These are phyloP conservation scores for Leuciscus idus DNA, from an alignment of 2,113 vertebrate species.

Conservation along the genomic window DNA sequence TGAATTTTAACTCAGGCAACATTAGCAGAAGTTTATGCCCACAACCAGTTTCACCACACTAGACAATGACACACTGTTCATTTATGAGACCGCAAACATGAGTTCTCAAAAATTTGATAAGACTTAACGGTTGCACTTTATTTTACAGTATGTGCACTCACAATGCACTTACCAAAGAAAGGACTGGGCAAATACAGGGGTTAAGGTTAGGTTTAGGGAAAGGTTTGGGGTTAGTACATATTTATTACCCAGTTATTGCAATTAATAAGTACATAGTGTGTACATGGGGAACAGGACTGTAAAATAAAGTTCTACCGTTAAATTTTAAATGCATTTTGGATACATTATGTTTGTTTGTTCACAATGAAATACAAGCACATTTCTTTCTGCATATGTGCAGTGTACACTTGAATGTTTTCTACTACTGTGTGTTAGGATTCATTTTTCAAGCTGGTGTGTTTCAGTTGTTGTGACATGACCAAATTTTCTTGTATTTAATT, in stretches of 20 bases:
- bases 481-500: background rate
- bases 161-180: no score
- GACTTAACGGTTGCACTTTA: no score
- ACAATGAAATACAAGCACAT: background rate
- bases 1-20: background rate
- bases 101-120: background rate
- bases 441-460: background rate
- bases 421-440: background rate
- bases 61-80: background rate
- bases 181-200: no score
- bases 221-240: no score
- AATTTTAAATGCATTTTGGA: background rate
- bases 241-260: no score
- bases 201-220: no score
- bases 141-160: no score
- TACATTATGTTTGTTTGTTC: background rate
- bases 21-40: background rate
- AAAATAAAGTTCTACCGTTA: background rate
- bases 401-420: background rate
- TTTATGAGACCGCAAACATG: background rate
- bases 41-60: background rate
- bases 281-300: no score
- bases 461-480: background rate
- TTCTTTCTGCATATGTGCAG: background rate
- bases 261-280: no score